Evolutionary conservation across 2,797 vertebrate genomes (phyloP).

Genomic region (Brachyrhaphis roseni): DNA sequence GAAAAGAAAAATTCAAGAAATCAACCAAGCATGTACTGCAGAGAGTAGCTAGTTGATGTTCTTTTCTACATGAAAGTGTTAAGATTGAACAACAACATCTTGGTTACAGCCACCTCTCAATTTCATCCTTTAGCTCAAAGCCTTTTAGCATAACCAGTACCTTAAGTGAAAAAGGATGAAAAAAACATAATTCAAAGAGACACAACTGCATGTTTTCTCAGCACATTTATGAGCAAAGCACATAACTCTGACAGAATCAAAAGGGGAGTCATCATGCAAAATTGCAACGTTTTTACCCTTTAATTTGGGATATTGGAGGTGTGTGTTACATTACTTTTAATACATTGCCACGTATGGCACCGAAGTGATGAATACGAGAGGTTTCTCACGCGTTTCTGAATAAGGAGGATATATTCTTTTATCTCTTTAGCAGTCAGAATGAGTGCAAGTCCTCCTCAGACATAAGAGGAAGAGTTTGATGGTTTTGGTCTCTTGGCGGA

Average conservation of each 20-base stretch:
- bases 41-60: conserved; percentile 10
- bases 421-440: not conserved
- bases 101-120: not conserved
- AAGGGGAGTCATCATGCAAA: conserved; percentile 24
- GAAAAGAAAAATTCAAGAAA: not conserved
- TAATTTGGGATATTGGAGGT: conserved; percentile 8
- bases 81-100: conserved; percentile 32
- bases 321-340: conserved; percentile 15
- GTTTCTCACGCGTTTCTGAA: not conserved
- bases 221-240: not conserved
- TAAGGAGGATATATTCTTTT: not conserved
- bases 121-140: conserved; percentile 28
- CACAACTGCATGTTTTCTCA: conserved; percentile 14
- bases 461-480: conserved; percentile 30
- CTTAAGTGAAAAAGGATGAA: not conserved
- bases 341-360: conserved; percentile 9
- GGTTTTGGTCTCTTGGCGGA: conserved; percentile 2
- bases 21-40: not conserved
- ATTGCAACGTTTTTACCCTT: conserved; percentile 1
- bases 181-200: conserved; percentile 26
- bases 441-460: conserved; percentile 28
- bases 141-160: conserved; percentile 23
- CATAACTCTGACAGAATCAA: conserved; percentile 5
- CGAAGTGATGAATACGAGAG: not conserved
- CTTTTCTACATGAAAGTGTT: not conserved